Conservation (phyloP, 2,888 invertebrate genomes). For the Crepidodera aurea region DNA sequence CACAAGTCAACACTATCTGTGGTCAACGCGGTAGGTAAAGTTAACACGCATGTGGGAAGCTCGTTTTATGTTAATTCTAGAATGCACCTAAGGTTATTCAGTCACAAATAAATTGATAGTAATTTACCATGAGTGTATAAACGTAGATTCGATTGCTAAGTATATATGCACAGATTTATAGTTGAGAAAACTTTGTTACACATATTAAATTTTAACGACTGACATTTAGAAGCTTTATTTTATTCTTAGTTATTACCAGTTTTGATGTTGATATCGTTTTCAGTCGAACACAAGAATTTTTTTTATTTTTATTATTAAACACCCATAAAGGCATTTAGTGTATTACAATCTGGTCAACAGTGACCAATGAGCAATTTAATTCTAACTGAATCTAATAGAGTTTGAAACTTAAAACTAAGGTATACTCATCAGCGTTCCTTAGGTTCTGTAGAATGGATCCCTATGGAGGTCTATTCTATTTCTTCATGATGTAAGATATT, state of each 20-base stretch:
- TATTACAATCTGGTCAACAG: no score
- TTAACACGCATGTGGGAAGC: constrained; percentile 40
- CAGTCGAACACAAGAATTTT: no score
- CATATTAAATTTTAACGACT: background rate
- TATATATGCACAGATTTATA: constrained; percentile 37
- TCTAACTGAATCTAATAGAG: no score
- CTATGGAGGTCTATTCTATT: no score
- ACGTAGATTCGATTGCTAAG: constrained; percentile 23
- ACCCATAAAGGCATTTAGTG: no score
- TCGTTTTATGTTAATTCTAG: constrained; percentile 38
- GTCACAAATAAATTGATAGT: constrained; percentile 35
- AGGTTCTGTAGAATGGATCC: no score
- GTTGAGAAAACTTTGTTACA: constrained; percentile 28
- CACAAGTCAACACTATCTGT: constrained; percentile 13
- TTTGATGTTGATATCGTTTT: background rate
- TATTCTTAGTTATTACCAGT: background rate
- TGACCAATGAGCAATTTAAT: no score
- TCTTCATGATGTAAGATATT: no score
- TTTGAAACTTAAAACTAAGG: no score
- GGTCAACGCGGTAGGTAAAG: constrained; percentile 41
- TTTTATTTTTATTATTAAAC: no score
- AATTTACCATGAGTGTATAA: constrained; percentile 39
- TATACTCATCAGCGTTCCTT: no score
- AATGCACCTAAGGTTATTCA: constrained; percentile 36
- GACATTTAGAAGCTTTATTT: constrained; percentile 14